These are phyloP conservation scores for Zenarchopterus dispar DNA, from an alignment of 2,797 vertebrate genomes.

Conservation along the genomic window DNA sequence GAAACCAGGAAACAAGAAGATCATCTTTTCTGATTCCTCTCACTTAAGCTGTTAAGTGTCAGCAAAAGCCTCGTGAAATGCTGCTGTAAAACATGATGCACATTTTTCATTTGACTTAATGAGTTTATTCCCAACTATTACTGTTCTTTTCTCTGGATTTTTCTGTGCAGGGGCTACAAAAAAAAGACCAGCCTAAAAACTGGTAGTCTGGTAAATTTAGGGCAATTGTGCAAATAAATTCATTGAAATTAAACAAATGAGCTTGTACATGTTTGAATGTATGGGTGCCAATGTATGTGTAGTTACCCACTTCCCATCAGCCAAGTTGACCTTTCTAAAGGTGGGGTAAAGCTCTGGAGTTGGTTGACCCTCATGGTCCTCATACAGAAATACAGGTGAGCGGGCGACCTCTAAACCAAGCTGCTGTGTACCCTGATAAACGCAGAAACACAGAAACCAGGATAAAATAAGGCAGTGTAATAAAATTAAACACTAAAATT, in stretches of 20 bases:
- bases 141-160: no score
- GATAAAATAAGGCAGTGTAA: background rate
- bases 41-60: no score
- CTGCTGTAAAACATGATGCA: no score
- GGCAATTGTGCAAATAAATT: background rate
- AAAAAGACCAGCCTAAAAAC: no score
- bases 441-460: background rate
- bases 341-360: slow-evolving; percentile 92
- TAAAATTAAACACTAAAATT: no score
- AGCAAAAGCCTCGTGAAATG: no score
- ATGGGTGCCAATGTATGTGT: slow-evolving; percentile 18
- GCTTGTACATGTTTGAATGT: background rate
- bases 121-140: no score
- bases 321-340: slow-evolving; percentile 91
- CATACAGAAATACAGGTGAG: slow-evolving; percentile 93
- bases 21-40: background rate
- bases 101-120: no score
- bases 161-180: no score
- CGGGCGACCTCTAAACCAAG: slow-evolving; percentile 92
- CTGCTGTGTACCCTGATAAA: slow-evolving; percentile 88
- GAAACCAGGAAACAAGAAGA: background rate
- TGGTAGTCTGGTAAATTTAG: no score
- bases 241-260: background rate
- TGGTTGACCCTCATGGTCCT: slow-evolving; percentile 92
- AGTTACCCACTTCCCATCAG: slow-evolving; percentile 93